Evolutionary conservation across 2,888 invertebrate genomes (phyloP).

Genomic region (Leptinotarsa juncta): DNA sequence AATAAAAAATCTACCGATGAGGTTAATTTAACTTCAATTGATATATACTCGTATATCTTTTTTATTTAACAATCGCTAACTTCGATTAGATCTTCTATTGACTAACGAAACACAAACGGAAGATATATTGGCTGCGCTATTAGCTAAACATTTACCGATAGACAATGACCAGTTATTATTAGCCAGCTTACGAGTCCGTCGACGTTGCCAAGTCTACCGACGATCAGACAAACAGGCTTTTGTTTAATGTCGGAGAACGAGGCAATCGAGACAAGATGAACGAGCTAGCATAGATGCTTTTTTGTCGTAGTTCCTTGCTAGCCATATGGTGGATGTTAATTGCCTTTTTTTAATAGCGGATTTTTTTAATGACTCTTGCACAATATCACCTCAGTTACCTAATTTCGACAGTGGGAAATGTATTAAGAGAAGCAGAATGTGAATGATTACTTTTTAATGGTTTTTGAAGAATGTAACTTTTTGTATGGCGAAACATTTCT

Average conservation of each 20-base stretch:
- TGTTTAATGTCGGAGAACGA: conserved; percentile 15
- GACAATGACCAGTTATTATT: conserved; percentile 22
- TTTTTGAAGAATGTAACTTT: conserved; percentile 6
- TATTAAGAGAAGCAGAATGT: conserved; percentile 16
- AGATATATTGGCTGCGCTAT: not conserved
- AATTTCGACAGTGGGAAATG: conserved; percentile 21
- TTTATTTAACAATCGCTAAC: not conserved
- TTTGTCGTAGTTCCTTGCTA: conserved; percentile 14
- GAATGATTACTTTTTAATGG: conserved; percentile 14
- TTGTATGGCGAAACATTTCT: not conserved
- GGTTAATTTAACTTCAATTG: not conserved
- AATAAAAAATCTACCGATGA: not conserved
- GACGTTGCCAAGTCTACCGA: conserved; percentile 23
- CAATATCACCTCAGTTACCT: conserved; percentile 27
- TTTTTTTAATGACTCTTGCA: conserved; percentile 26
- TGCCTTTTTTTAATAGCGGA: conserved; percentile 27
- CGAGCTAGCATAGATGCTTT: conserved; percentile 9
- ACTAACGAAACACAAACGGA: conserved; percentile 2
- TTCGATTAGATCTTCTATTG: conserved; percentile 6
- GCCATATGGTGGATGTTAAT: conserved; percentile 30
- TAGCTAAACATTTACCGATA: conserved; percentile 14
- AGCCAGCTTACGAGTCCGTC: conserved; percentile 8
- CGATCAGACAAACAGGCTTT: conserved; percentile 25
- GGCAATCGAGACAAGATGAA: conserved; percentile 4
- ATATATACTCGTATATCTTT: not conserved